phyloP scores from a whole-genome alignment of 2,797 vertebrate genomes.

The Hyperoplus immaculatus region DNA sequence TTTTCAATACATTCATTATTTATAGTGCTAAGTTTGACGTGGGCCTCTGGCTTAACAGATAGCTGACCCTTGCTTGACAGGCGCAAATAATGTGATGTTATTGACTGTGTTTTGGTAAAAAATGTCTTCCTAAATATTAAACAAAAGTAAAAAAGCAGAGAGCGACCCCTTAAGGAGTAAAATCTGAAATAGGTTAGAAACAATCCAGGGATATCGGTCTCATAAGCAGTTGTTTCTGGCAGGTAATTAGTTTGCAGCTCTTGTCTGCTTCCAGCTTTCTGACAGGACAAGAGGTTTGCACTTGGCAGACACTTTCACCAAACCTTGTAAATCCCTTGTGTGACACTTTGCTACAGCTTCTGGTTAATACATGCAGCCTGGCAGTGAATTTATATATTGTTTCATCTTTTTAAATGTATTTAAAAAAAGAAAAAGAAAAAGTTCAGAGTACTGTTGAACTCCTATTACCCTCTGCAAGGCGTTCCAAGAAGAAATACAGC shows the following conservation, averaged over 20 bases:
- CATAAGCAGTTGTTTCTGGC: conserved; percentile 70
- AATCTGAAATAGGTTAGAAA: conserved; percentile 54
- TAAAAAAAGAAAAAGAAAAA: conserved; percentile 28
- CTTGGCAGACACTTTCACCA: conserved; percentile 78
- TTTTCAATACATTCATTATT: conserved; percentile 44
- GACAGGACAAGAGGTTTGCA: conserved; percentile 74
- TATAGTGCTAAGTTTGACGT: conserved; percentile 27
- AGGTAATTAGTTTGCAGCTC: conserved; percentile 73
- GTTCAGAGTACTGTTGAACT: conserved; percentile 21
- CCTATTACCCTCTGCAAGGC: conserved; percentile 11
- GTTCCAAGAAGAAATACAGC: conserved; percentile 33
- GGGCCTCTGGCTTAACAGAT: conserved; percentile 28
- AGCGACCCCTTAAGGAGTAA: conserved; percentile 34
- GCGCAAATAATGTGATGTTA: conserved; percentile 39
- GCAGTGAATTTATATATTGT: conserved; percentile 47
- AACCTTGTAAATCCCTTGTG: conserved; percentile 77
- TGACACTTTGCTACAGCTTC: conserved; percentile 67
- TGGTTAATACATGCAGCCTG: conserved; percentile 66
- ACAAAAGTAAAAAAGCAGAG: conserved; percentile 11
- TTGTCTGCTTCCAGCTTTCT: conserved; percentile 67
- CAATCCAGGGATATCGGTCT: conserved; percentile 70
- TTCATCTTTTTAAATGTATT: conserved; percentile 29
- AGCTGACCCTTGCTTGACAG: conserved; percentile 15
- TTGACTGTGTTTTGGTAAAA: conserved; percentile 31
- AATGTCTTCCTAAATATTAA: conserved; percentile 35